Evolutionary conservation across 1,140 invertebrate genomes (phyloP).

Genomic region (Penaeus chinensis): DNA sequence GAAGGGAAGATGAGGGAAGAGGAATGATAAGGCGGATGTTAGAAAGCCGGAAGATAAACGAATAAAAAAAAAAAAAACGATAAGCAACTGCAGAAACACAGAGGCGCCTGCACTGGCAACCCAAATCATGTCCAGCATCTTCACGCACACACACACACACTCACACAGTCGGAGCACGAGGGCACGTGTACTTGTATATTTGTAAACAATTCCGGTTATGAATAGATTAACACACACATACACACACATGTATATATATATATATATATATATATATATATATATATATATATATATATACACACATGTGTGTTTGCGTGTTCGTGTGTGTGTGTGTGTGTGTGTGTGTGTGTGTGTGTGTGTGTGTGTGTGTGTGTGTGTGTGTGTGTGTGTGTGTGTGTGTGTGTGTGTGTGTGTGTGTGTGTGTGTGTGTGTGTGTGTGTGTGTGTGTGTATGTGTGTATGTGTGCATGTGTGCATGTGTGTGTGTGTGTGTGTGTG

Average conservation of each 20-base stretch:
- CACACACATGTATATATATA: background rate
- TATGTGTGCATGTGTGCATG: no score
- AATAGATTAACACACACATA: background rate
- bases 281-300: background rate
- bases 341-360: background rate
- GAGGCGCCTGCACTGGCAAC: no score
- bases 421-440: no score
- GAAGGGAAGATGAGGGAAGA: background rate
- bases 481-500: no score
- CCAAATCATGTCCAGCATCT: no score
- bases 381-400: background rate
- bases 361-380: no score
- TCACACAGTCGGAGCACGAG: no score
- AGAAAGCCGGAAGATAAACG: background rate
- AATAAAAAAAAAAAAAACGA: background rate
- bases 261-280: background rate
- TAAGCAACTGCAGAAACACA: no score
- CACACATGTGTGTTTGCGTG: background rate
- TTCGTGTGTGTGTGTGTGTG: background rate
- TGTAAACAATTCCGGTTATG: no score
- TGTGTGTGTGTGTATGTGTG: no score
- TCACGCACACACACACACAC: no score
- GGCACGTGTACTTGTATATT: no score
- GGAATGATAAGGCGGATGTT: background rate
- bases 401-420: background rate